phyloP scores from a whole-genome alignment of 2,113 vertebrate genomes.

The Diadophis punctatus region DNA sequence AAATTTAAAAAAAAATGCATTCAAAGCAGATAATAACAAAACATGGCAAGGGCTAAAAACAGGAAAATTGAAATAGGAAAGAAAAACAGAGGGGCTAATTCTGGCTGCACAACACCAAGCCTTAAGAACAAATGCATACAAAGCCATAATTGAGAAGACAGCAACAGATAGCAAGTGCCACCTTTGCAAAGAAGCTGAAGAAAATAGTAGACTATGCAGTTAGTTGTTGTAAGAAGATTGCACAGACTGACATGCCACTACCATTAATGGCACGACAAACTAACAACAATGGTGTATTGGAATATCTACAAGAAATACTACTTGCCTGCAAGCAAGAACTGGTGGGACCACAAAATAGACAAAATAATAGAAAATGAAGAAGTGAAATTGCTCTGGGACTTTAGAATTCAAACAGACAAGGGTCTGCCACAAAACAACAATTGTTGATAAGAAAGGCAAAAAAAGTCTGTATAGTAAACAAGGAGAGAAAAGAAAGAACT shows the following conservation, averaged over 20 bases:
- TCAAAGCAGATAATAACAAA: no score
- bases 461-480: not conserved
- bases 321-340: not conserved
- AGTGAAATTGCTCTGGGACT: not conserved
- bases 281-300: not conserved
- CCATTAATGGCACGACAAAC: not conserved
- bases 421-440: not conserved
- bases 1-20: no score
- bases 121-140: no score
- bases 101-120: no score
- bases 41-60: no score
- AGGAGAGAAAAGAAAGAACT: not conserved
- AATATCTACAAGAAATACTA: not conserved
- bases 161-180: not conserved
- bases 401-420: not conserved
- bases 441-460: not conserved
- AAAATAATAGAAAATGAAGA: not conserved
- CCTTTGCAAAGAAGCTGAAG: not conserved
- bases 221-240: not conserved
- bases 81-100: no score
- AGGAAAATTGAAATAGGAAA: no score
- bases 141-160: not conserved
- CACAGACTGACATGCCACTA: not conserved
- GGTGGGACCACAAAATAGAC: not conserved
- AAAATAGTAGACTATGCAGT: not conserved